These are phyloP conservation scores for Eudasyphora cyanicolor DNA, from an alignment of 2,888 invertebrate species.

Conservation along the genomic window DNA sequence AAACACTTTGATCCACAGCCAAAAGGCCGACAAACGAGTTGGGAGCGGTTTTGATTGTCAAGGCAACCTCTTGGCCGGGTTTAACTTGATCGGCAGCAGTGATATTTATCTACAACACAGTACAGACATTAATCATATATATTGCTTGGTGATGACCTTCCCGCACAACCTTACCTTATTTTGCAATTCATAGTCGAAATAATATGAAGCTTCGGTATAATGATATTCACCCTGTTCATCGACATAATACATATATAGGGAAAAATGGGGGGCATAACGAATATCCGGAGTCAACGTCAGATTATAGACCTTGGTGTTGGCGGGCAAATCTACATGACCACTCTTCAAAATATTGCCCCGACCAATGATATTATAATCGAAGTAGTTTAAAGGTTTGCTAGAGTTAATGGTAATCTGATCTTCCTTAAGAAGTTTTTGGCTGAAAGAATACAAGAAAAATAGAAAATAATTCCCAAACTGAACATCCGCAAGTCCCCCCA, in stretches of 20 bases:
- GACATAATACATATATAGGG: conserved; percentile 90
- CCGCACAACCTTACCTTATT: conserved; percentile 63
- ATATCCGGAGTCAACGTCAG: conserved; percentile 87
- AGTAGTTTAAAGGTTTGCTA: conserved; percentile 86
- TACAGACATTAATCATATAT: neutral
- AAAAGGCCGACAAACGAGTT: too few species aligned
- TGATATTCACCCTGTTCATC: conserved; percentile 88
- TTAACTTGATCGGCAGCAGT: conserved; percentile 85
- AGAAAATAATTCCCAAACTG: neutral
- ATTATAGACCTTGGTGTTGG: conserved; percentile 81
- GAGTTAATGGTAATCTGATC: conserved; percentile 88
- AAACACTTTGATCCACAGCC: conserved; percentile 89
- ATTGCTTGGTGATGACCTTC: neutral
- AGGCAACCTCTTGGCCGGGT: conserved; percentile 91
- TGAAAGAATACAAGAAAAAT: conserved; percentile 59
- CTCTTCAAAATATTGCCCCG: conserved; percentile 92
- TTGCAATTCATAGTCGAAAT: conserved; percentile 86
- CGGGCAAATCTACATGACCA: conserved; percentile 83
- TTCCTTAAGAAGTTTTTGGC: conserved; percentile 78
- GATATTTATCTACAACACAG: conserved; percentile 83
- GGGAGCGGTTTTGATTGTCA: too few species aligned
- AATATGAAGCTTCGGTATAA: conserved; percentile 91
- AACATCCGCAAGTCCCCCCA: neutral
- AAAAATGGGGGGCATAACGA: conserved; percentile 90
- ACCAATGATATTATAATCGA: conserved; percentile 89